phyloP scores from a whole-genome alignment of 1,140 invertebrate species.

The Drosophila littoralis region DNA sequence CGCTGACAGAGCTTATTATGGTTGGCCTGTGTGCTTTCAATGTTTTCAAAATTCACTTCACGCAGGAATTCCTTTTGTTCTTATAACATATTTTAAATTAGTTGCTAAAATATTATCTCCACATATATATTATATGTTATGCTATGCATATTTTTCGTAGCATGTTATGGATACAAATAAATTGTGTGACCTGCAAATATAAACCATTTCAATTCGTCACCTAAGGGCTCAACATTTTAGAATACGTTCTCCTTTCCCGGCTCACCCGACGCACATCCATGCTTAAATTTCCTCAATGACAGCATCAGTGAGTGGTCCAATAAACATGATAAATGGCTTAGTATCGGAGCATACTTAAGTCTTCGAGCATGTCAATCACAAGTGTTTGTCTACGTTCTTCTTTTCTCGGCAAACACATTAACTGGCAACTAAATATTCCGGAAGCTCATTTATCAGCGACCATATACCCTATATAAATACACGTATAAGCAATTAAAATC shows the following conservation, averaged over 20 bases:
- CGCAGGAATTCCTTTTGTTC: constrained; percentile 63
- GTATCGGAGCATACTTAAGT: background rate
- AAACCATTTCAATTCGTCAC: background rate
- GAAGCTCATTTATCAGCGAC: constrained; percentile 13
- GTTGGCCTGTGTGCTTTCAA: constrained; percentile 40
- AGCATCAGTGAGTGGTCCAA: background rate
- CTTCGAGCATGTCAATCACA: background rate
- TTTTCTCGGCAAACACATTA: constrained; percentile 42
- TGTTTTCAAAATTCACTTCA: constrained; percentile 59
- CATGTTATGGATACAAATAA: background rate
- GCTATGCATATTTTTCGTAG: background rate
- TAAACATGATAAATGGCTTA: constrained; percentile 44
- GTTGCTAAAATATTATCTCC: constrained; percentile 39
- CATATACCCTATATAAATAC: background rate
- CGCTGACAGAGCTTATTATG: constrained; percentile 64
- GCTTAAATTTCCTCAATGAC: constrained; percentile 42
- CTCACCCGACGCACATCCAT: background rate
- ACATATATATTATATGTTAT: background rate
- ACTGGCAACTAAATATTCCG: constrained; percentile 24
- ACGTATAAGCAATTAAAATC: background rate
- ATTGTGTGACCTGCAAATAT: background rate
- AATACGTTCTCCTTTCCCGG: background rate
- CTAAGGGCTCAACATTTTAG: background rate
- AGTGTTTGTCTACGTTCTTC: constrained; percentile 23
- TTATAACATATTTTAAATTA: constrained; percentile 59